phyloP scores from a whole-genome alignment of 2,888 invertebrate species.

The Platycheirus rosarum region DNA sequence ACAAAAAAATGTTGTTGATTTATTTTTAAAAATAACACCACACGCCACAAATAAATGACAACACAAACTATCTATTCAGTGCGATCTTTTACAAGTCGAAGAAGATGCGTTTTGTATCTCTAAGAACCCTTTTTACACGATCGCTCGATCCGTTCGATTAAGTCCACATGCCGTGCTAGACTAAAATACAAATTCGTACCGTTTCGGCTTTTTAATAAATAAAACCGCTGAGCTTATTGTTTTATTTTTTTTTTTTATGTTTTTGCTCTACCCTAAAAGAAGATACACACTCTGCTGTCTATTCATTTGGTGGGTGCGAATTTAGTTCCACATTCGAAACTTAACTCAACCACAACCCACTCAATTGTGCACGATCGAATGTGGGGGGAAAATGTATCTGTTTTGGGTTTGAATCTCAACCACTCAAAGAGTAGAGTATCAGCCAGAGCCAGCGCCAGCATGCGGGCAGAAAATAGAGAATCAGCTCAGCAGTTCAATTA shows the following conservation, averaged over 20 bases:
- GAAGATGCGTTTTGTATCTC: slow-evolving; percentile 20
- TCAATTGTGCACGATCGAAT: slow-evolving; percentile 48
- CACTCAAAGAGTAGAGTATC: slow-evolving; percentile 23
- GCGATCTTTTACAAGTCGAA: slow-evolving; percentile 35
- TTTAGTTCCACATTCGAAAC: slow-evolving; percentile 38
- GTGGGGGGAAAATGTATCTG: slow-evolving; percentile 45
- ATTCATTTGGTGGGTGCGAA: slow-evolving; percentile 49
- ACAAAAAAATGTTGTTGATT: slow-evolving; percentile 39
- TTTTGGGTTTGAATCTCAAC: neutral
- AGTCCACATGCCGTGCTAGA: slow-evolving; percentile 79
- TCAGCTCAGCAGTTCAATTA: slow-evolving; percentile 2
- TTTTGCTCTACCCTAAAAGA: slow-evolving; percentile 82
- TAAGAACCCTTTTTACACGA: slow-evolving; percentile 12
- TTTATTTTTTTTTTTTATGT: slow-evolving; percentile 82
- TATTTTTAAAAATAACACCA: slow-evolving; percentile 37
- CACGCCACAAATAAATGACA: slow-evolving; percentile 17
- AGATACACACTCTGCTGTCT: slow-evolving; percentile 17
- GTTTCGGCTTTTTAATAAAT: slow-evolving; percentile 78
- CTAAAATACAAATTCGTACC: slow-evolving; percentile 78
- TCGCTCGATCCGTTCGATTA: slow-evolving; percentile 75
- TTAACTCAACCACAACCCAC: slow-evolving; percentile 58
- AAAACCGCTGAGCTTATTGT: slow-evolving; percentile 59
- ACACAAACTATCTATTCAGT: neutral
- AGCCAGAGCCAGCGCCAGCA: neutral
- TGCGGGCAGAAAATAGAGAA: slow-evolving; percentile 32